These are phyloP conservation scores for Lipotes vexillifer DNA, from an alignment of 2,113 vertebrate species.

Conservation along the genomic window DNA sequence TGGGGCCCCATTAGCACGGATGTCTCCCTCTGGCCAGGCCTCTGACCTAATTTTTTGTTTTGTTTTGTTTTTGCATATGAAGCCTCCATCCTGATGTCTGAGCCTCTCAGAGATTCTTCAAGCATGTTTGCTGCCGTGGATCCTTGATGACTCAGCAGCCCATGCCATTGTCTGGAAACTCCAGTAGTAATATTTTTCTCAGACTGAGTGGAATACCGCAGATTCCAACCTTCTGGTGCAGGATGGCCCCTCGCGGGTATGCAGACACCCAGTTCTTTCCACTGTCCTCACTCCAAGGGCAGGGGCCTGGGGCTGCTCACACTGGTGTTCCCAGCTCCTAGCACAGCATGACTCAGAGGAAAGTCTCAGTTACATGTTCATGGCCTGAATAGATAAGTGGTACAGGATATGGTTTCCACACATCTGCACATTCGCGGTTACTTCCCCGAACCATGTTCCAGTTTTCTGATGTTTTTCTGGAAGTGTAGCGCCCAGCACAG, in stretches of 20 bases:
- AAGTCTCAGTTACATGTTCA: background rate
- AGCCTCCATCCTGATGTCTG: background rate
- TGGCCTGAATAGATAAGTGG: background rate
- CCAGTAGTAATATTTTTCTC: background rate
- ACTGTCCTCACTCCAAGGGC: background rate
- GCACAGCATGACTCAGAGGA: no score
- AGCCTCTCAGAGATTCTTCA: background rate
- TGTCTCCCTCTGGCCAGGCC: background rate
- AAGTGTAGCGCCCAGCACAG: background rate
- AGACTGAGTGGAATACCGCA: background rate
- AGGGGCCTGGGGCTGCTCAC: background rate
- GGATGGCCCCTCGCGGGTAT: background rate
- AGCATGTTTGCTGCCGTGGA: background rate
- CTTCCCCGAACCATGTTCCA: background rate
- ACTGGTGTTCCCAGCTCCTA: background rate
- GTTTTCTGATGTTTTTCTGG: background rate
- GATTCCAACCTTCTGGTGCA: background rate
- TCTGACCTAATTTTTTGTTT: background rate
- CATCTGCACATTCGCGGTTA: background rate
- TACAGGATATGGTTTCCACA: background rate
- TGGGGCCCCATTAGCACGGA: background rate
- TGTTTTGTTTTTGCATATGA: background rate
- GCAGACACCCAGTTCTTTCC: background rate
- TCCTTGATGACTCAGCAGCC: background rate
- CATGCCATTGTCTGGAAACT: background rate